Evolutionary conservation across 2,888 invertebrate genomes (phyloP), one percentile per base, ranked within the genome.

Genomic region (Machimus rusticus): DNA sequence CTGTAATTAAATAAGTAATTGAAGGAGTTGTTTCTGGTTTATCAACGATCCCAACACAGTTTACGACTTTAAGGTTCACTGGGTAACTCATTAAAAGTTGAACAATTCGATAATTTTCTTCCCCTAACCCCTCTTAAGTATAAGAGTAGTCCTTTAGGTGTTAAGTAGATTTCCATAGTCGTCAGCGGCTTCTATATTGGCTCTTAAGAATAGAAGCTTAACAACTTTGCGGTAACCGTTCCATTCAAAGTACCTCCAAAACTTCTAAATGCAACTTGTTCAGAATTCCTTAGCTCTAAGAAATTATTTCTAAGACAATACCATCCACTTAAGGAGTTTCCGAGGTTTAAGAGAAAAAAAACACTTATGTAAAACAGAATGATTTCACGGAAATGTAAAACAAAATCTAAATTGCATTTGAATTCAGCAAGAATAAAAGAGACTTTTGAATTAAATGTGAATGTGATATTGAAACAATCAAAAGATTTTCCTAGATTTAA

Each of bases 101-200:
- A 5, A 90, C 91, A 16, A 91, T 91, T 34, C 91, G 90, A 1
- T 88, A 37, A 16, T 89, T 89, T 0, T 92, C 92, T 79, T 91
- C 86, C 86, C 90, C 6, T 79, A 91, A 86, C 86, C 90, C 6
- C n/a, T n/a, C 8, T 16, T 51, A 51, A 51, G 43, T 46, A 46
- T 46, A 46, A 46, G 5, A 92, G 85, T 92, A 92, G 5, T 92
- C 92, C 82, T 91, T 92, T 3, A 93, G 89, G 4, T 12, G 39
- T 39, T 39, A 39, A 39, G 12, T 39, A 39, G 39, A 39, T 39
- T 12, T 39, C 12, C 39, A 39, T 39, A 39, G 39, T 39, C 74
- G 88, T 92, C 93, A n/a, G 90, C 77, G 5, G 90, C 90, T 86
- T 92, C 93, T 14, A 92, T 55, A 55, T 77, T 37, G 9, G 55